Evolutionary conservation across 2,888 invertebrate species (phyloP), one percentile per base, ranked within the genome.

Genomic region (Drosophila yooni): DNA sequence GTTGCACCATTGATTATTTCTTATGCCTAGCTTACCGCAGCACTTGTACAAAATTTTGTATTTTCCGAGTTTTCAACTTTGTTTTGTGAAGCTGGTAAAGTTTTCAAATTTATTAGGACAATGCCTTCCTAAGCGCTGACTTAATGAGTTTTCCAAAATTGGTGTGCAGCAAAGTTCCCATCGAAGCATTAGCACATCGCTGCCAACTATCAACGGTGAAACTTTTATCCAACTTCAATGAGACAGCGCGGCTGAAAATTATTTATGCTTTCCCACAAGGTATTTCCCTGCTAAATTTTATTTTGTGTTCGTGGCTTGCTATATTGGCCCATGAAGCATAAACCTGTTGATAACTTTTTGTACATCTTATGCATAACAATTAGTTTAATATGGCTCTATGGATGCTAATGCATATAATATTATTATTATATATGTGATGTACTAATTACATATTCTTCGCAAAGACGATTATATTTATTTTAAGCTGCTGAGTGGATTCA

Each of bases 61-160:
- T 57, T 70, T 60, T 21, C 36, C 27, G 33, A 57, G 64, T 56
- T 73, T 54, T 48, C 64, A 70, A 72, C 70, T 72, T 70, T 78
- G 74, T 73, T 61, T 64, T 71, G 59, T 63, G 66, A 21, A 18
- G 57, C 51, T 27, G 48, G 48, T 33, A 73, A 82, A 84, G 67
- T 84, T 84, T 57, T 63, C 51, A 74, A 79, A 82, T 84, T 70
- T 82, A 84, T 79, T 71, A 61, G 62, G 53, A 48, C 58, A 59
- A 31, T 31, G 58, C 52, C 46, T 65, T 60, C 57, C 57, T 54
- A 33, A 58, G 51, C 65, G 68, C 52, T 54, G 65, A 65, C 71
- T 78, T 75, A 70, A 67, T 79, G 71, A 79, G 67, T 74, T 74
- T 79, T 48, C 52, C 54, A 8, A 61, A 66, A 68, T 59, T 63